These are phyloP conservation scores for Burhinus oedicnemus DNA, from an alignment of 2,113 vertebrate species.

Conservation along the genomic window DNA sequence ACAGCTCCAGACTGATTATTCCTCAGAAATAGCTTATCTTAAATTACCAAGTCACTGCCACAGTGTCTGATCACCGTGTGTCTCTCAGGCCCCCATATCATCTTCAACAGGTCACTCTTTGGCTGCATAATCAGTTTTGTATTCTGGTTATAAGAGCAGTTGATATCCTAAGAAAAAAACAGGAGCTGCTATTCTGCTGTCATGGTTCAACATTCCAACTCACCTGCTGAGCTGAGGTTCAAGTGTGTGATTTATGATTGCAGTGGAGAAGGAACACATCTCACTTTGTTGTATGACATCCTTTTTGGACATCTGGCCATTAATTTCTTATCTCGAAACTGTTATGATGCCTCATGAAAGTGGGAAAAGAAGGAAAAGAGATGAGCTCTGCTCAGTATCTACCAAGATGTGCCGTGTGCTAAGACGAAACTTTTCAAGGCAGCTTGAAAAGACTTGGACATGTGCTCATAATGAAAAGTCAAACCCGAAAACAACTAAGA, in stretches of 20 bases:
- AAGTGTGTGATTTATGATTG: not conserved
- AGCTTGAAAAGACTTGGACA: not conserved
- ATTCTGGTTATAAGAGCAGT: not conserved
- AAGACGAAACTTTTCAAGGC: not conserved
- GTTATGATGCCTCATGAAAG: not conserved
- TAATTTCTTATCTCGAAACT: not conserved
- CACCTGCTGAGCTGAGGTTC: not conserved
- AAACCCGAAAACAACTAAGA: not conserved
- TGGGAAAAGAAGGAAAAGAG: not conserved
- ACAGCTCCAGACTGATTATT: not conserved
- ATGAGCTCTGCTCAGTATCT: not conserved
- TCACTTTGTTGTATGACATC: not conserved
- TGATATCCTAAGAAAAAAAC: not conserved
- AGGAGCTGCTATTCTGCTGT: not conserved
- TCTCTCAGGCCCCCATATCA: not conserved
- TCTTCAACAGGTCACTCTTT: not conserved
- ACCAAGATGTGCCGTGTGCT: not conserved
- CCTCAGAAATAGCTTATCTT: not conserved
- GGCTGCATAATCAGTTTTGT: not conserved
- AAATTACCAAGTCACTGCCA: not conserved
- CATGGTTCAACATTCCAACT: not conserved
- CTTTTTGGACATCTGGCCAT: not conserved
- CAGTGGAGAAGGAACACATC: not conserved
- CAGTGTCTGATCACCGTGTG: fast-evolving
- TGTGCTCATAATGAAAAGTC: not conserved